A percentile compares a stretch with the other conserved stretches of the same genome.
These are phyloP conservation scores for Cataglyphis rosenhaueri DNA, from an alignment of 2,888 invertebrate genomes.

Conservation along the genomic window DNA sequence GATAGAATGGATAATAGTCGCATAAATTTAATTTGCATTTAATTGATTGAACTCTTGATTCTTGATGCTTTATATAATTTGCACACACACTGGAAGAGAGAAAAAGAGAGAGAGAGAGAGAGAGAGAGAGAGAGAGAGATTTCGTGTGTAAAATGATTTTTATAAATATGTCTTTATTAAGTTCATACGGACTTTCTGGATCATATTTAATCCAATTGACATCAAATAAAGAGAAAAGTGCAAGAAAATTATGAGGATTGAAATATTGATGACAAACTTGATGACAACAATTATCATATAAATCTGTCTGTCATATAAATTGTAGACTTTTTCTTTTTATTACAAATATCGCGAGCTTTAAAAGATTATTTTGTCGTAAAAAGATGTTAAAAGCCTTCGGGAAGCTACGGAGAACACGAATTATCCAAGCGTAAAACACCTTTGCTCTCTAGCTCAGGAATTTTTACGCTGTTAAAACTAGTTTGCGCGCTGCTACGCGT, in stretches of 20 bases:
- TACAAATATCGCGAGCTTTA: background rate
- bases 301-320: background rate
- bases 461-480: background rate
- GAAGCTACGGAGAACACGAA: background rate
- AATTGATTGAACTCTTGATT: background rate
- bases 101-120: background rate
- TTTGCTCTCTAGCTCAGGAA: background rate
- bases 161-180: background rate
- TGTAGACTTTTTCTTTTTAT: background rate
- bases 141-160: too few relatives aligned
- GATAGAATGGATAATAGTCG: background rate
- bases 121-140: too few relatives aligned
- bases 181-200: background rate
- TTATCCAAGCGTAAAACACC: background rate
- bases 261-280: conserved; percentile 4
- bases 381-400: background rate
- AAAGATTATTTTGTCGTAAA: background rate
- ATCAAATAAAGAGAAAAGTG: background rate
- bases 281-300: background rate
- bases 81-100: background rate
- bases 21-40: background rate
- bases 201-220: background rate
- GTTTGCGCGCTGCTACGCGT: background rate
- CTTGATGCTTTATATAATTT: background rate
- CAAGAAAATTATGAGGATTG: background rate